These are phyloP conservation scores for Perccottus glenii DNA, from an alignment of 2,113 vertebrate species.

Conservation along the genomic window DNA sequence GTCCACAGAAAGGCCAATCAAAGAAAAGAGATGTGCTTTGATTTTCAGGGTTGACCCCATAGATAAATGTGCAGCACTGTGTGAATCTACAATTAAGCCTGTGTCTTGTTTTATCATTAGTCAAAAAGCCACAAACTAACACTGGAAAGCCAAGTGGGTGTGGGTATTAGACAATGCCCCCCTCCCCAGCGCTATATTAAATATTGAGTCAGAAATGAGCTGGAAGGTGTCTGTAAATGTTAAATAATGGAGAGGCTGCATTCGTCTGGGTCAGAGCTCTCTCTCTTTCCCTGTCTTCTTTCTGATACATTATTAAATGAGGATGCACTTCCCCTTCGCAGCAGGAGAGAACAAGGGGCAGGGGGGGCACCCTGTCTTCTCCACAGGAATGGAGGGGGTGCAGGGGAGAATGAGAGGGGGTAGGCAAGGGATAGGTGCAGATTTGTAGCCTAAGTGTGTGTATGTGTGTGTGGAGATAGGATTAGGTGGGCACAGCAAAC, in stretches of 20 bases:
- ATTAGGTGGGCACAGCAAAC: conserved; percentile 56
- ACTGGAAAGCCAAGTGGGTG: conserved; percentile 55
- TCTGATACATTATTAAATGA: conserved; percentile 99
- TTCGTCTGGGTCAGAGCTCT: conserved; percentile 89
- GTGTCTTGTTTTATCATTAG: conserved; percentile 57
- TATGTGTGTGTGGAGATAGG: conserved; percentile 43
- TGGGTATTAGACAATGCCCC: conserved; percentile 56
- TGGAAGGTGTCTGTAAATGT: conserved; percentile 99
- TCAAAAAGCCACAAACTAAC: conserved; percentile 63
- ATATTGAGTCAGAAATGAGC: conserved; percentile 96
- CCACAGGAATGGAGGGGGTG: conserved; percentile 62
- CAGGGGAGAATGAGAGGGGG: conserved; percentile 8
- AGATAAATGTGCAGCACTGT: background rate
- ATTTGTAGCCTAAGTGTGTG: conserved; percentile 40
- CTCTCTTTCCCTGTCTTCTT: conserved; percentile 79
- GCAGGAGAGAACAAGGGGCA: conserved; percentile 73
- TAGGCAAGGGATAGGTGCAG: conserved; percentile 38
- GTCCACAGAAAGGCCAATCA: conserved; percentile 6
- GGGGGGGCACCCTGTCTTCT: conserved; percentile 74
- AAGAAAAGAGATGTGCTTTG: conserved; percentile 15
- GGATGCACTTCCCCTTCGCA: conserved; percentile 91
- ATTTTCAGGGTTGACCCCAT: background rate
- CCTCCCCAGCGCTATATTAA: conserved; percentile 83
- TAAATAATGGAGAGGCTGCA: conserved; percentile 98
- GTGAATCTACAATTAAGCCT: conserved; percentile 14